phyloP scores from a whole-genome alignment of 2,113 vertebrate species.

The Hemichromis elongatus region DNA sequence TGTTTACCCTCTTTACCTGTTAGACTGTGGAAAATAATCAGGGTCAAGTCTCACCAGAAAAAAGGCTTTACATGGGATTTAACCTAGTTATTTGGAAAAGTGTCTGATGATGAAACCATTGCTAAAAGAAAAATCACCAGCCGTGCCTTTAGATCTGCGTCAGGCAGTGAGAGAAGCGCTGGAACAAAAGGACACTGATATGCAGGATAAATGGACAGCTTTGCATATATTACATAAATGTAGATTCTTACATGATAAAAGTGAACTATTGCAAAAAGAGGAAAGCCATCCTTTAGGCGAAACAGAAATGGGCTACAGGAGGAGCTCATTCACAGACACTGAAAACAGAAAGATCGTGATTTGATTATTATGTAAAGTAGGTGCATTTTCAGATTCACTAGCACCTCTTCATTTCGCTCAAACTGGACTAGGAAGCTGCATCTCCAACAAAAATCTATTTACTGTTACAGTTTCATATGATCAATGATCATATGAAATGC shows the following conservation, averaged over 20 bases:
- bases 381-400: background rate
- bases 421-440: background rate
- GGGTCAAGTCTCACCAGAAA: background rate
- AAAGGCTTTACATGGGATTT: slow-evolving; percentile 14
- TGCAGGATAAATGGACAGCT: background rate
- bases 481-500: background rate
- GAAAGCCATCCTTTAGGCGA: background rate
- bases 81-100: background rate
- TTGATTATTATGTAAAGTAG: background rate
- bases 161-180: background rate
- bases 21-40: background rate
- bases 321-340: background rate
- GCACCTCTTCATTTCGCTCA: background rate
- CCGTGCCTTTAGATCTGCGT: background rate
- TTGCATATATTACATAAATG: background rate
- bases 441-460: background rate
- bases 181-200: background rate
- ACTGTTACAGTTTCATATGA: background rate
- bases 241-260: background rate
- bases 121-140: background rate
- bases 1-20: background rate
- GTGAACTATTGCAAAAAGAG: background rate
- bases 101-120: background rate
- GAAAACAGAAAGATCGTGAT: background rate
- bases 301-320: background rate